Evolutionary conservation across 30 jellyfish, hydroid and myxozoan species (phyloP).

Genomic region (Turritopsis rubra): DNA sequence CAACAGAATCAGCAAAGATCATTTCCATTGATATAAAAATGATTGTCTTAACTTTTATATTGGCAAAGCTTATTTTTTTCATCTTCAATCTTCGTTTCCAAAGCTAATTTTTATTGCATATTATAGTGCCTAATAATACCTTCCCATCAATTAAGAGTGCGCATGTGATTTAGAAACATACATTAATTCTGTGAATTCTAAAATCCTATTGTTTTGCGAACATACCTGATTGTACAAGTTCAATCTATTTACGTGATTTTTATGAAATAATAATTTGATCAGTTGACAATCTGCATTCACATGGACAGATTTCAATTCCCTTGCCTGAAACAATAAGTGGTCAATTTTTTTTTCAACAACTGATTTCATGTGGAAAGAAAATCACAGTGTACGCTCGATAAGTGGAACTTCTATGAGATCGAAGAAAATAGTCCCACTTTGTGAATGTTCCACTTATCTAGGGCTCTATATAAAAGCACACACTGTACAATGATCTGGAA

Average conservation of each 20-base stretch:
- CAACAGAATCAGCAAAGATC: too few relatives aligned
- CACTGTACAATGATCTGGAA: too few relatives aligned
- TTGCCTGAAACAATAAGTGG: constrained; percentile 51
- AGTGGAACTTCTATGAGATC: too few relatives aligned
- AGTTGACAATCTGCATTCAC: constrained; percentile 58
- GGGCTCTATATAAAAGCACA: too few relatives aligned
- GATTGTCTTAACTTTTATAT: too few relatives aligned
- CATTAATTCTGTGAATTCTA: background rate
- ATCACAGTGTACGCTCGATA: background rate
- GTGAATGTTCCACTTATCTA: too few relatives aligned
- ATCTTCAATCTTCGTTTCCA: too few relatives aligned
- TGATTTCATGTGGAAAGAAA: background rate
- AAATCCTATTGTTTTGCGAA: background rate
- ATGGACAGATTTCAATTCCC: constrained; percentile 90
- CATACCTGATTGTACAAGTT: constrained; percentile 89
- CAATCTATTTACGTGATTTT: constrained; percentile 66
- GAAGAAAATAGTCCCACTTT: too few relatives aligned
- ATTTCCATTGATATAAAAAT: too few relatives aligned
- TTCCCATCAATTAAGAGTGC: too few relatives aligned
- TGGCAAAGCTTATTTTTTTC: too few relatives aligned
- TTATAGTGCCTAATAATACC: constrained; percentile 6
- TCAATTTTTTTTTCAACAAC: background rate
- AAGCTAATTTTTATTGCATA: background rate
- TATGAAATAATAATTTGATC: constrained; percentile 74
- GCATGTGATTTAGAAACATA: too few relatives aligned